Base-by-base conservation (phyloP, 2,797 vertebrate genomes). In the Margarornis squamiger region DNA sequence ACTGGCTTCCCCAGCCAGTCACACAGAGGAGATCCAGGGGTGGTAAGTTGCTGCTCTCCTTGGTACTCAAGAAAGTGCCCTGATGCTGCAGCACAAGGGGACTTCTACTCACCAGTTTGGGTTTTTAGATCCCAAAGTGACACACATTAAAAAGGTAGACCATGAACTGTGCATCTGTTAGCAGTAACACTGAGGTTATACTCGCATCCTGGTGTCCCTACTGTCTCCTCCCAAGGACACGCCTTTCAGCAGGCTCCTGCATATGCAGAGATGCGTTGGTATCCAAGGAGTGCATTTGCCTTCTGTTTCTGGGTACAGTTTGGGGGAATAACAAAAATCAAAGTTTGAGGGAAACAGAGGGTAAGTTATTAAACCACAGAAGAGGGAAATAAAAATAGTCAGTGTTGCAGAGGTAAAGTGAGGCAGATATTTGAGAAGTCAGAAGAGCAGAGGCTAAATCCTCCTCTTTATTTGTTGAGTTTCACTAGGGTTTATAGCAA, bases 101-200 rank as follows among this genome's bases (percentile, higher is more conserved):
- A 48, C 39, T 78, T 86, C 38, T 45, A 68, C 49, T 62, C 58
- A 48, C 55, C 12, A 23, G 43, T 88, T 26, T 54, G 62, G 15
- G 16, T 3, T 81, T 95, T 94, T 48, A 81, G 46, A 88, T 94
- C 36, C 62, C 54, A 62, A 84, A 90, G 62, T 76, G 70, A 55
- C 62, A 88, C 27, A 32, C 55, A 16, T 93, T 86, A 70, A 84
- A 78, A 92, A 84, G 29, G 23, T 11, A 95, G 62, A 20, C 43
- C 39, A 54, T 74, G 92, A 92, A 73, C 73, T 41, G 54, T 78
- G 73, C 79, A 88, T 78, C 83, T 96, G 86, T 90, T 83, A 95
- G 92, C 92, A 94, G 39, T 88, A 81, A 90, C 1, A 1, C 54
- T 83, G 82, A 91, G 73, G 73, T 72, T 86, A 34, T 62, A 48